Base-by-base conservation (phyloP, 2,113 vertebrate species). In the Philantomba maxwellii region DNA sequence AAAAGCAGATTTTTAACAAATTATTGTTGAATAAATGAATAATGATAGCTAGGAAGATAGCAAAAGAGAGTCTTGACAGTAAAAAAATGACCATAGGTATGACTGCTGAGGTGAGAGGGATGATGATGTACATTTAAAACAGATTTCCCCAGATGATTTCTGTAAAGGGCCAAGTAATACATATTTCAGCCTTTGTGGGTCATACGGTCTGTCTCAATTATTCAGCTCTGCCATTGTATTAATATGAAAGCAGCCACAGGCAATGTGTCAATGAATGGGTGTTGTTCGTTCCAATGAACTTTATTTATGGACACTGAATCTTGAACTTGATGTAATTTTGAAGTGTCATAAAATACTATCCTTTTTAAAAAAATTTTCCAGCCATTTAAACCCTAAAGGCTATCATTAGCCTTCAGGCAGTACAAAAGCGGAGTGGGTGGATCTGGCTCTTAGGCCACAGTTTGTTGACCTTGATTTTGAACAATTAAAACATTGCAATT, bases 401-500 rank as follows among this genome's bases (percentile, higher is more conserved):
- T 84, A 58, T 89, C 91, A 91, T 64, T 91, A 97, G 19, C 30
- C 89, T 62, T 28, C 13, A 95, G 88, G n/a, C 96, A 93, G 62
- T 75, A 85, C 60, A 49, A 93, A 95, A 94, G 82, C 28, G 47
- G 23, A 75, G 19, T 75, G 70, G 39, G 87, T 91, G 30, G 70
- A 84, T 94, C 85, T 78, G 70, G 16, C 43, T 97, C 28, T 57
- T 2, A 7, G 85, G 77, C 30, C 91, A 70, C 6, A 90, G 85
- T 96, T 95, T 92, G 90, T 60, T 28, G 47, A 95, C 53, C 57
- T 43, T 96, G 57, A 82, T 96, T 96, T 89, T 93, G 57, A 93
- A 85, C 70, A 96, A 96, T 97, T 92, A 96, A 96, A 92, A 95
- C 77, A 94, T 58, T 95, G 55, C 51, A 96, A 58, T 91, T 96